These are phyloP conservation scores for Prorops nasuta DNA, from an alignment of 1,140 invertebrate species.

Conservation along the genomic window DNA sequence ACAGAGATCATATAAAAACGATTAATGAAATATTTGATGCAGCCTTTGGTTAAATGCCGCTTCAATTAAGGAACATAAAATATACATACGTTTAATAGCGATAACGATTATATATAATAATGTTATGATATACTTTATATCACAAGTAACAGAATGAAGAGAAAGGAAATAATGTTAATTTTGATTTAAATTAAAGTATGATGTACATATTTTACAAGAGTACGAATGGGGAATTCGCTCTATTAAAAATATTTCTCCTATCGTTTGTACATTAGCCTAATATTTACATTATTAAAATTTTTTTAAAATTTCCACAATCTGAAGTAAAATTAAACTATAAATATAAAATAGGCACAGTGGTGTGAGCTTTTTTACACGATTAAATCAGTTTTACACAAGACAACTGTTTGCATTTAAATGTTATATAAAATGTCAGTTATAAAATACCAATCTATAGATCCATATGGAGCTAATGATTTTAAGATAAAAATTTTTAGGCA, in stretches of 20 bases:
- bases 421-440: constrained; percentile 5
- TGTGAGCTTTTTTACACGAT: constrained; percentile 12
- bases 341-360: constrained; percentile 19
- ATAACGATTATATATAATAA: constrained; percentile 25
- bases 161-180: background rate
- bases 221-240: constrained; percentile 2
- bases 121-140: constrained; percentile 31
- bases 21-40: constrained; percentile 22
- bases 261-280: constrained; percentile 17
- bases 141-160: constrained; percentile 30
- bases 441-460: background rate
- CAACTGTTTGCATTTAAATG: background rate
- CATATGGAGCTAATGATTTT: background rate
- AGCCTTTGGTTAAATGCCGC: constrained; percentile 36
- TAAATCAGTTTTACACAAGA: constrained; percentile 7
- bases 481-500: constrained; percentile 1
- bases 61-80: constrained; percentile 32
- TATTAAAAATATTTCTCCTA: constrained; percentile 11
- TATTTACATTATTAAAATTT: constrained; percentile 12
- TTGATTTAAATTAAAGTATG: background rate
- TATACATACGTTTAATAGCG: constrained; percentile 22
- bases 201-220: constrained; percentile 5
- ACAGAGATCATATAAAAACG: constrained; percentile 9
- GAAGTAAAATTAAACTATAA: constrained; percentile 3
- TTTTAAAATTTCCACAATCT: background rate